Evolutionary conservation across 2,888 invertebrate genomes (phyloP).

Genomic region (Amaurobius ferox): DNA sequence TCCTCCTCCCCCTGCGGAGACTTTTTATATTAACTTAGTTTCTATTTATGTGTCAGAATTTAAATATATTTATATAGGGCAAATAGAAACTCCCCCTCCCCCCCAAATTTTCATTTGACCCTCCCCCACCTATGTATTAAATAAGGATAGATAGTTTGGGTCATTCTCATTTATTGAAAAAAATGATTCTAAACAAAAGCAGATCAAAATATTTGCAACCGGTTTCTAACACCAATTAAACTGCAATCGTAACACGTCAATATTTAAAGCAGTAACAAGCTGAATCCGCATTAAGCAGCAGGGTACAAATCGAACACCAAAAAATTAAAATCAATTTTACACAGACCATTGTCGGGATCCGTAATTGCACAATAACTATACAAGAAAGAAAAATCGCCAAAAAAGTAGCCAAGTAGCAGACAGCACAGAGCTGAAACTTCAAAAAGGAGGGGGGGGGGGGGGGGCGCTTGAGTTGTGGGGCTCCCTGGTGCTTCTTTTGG

Average conservation of each 20-base stretch:
- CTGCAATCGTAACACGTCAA: not conserved
- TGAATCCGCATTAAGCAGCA: not conserved
- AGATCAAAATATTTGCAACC: not conserved
- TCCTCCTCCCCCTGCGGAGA: too few relatives aligned
- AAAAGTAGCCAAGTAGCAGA: conserved; percentile 12
- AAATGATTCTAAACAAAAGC: too few relatives aligned
- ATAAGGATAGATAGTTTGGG: too few relatives aligned
- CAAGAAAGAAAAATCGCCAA: conserved; percentile 29
- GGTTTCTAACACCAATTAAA: not conserved
- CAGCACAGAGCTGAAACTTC: conserved; percentile 21
- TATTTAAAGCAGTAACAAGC: not conserved
- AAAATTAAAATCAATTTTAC: not conserved
- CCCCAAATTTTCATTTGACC: too few relatives aligned
- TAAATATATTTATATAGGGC: too few relatives aligned
- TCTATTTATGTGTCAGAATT: too few relatives aligned
- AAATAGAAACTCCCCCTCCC: too few relatives aligned
- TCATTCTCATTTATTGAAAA: too few relatives aligned
- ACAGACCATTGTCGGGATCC: not conserved
- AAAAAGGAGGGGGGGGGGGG: not conserved
- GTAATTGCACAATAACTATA: not conserved
- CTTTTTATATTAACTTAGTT: too few relatives aligned
- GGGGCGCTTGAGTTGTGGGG: not conserved
- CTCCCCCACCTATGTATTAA: too few relatives aligned
- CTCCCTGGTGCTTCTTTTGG: conserved; percentile 29
- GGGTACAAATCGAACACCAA: not conserved